These are phyloP conservation scores for Tyria jacobaeae DNA, from an alignment of 2,888 invertebrate species.

Conservation along the genomic window DNA sequence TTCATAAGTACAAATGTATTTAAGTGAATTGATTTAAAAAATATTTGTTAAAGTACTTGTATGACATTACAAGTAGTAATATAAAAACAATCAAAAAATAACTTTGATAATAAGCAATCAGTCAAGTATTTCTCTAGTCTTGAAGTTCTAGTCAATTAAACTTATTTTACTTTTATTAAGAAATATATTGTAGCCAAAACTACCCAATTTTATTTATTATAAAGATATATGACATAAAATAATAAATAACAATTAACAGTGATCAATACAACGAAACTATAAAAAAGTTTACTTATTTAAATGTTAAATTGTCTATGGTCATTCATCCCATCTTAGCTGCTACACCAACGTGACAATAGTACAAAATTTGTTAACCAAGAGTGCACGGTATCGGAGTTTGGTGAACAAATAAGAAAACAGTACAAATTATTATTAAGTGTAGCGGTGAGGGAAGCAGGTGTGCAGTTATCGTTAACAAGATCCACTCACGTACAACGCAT, in stretches of 20 bases:
- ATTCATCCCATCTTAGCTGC: constrained; percentile 29
- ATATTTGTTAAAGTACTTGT: not conserved
- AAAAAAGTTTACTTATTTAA: not conserved
- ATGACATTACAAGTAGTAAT: too few species aligned
- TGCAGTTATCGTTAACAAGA: constrained; percentile 60
- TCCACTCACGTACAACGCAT: constrained; percentile 80
- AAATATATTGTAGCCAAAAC: not conserved
- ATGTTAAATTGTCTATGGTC: not conserved
- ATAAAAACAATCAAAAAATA: not conserved
- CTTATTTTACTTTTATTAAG: not conserved
- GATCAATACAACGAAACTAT: not conserved
- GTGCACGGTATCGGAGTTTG: constrained; percentile 73
- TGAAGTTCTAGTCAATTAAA: constrained; percentile 25
- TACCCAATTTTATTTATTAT: not conserved
- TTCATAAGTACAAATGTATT: not conserved
- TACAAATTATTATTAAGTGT: constrained; percentile 84
- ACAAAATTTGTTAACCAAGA: constrained; percentile 75
- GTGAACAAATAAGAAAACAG: constrained; percentile 74
- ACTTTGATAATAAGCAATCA: not conserved
- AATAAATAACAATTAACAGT: not conserved
- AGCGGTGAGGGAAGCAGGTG: constrained; percentile 66
- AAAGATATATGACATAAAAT: too few species aligned
- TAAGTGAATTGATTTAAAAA: not conserved
- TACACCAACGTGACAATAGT: constrained; percentile 61
- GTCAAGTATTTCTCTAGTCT: constrained; percentile 17